These are phyloP conservation scores for Corythoichthys haematopterus DNA, from an alignment of 2,113 vertebrate species.

Conservation along the genomic window DNA sequence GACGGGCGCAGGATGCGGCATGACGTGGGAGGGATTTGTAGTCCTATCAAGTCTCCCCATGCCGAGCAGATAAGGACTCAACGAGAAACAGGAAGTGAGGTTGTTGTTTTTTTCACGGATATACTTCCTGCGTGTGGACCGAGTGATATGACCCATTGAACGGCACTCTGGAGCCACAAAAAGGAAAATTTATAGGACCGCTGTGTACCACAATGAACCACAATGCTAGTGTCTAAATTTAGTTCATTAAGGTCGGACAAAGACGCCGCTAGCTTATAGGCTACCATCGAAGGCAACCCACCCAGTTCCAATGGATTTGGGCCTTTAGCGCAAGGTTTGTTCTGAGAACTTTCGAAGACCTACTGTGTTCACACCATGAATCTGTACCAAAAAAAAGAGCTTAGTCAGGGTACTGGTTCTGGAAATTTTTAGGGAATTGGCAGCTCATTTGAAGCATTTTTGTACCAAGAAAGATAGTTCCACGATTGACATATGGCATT, in stretches of 20 bases:
- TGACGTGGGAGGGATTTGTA: constrained; percentile 59
- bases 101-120: constrained; percentile 37
- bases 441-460: too few relatives aligned
- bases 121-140: constrained; percentile 59
- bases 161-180: constrained; percentile 45
- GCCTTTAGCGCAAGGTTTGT: too few relatives aligned
- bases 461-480: too few relatives aligned
- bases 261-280: neutral
- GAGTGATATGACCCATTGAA: constrained; percentile 73
- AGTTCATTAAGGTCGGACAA: neutral
- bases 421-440: too few relatives aligned
- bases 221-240: neutral
- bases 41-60: constrained; percentile 65
- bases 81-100: constrained; percentile 66
- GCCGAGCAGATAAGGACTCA: constrained; percentile 58
- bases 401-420: too few relatives aligned
- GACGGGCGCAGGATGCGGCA: constrained; percentile 63
- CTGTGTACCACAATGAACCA: neutral
- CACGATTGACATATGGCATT: too few relatives aligned
- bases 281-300: too few relatives aligned
- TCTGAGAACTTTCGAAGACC: too few relatives aligned
- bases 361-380: too few relatives aligned
- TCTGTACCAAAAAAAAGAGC: too few relatives aligned
- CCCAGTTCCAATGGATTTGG: too few relatives aligned
- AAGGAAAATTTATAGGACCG: neutral